phyloP scores from a whole-genome alignment of 1,140 invertebrate genomes.

The Caenorhabditis remanei region DNA sequence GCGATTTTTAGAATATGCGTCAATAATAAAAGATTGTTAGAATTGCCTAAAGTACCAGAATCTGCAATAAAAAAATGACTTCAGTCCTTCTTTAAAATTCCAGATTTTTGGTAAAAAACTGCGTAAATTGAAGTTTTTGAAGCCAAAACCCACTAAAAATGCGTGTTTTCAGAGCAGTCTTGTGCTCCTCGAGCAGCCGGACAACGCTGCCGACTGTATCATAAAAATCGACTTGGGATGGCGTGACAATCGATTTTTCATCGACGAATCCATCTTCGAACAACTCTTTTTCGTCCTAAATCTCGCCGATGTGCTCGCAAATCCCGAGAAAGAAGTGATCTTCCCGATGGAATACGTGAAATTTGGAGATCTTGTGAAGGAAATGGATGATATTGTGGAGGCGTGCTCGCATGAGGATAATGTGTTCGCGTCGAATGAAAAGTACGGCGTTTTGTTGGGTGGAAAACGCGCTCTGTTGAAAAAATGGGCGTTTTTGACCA shows the following conservation, averaged over 20 bases:
- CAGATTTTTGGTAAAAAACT: too few species aligned
- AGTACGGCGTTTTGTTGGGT: neutral
- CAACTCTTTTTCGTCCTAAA: conserved; percentile 27
- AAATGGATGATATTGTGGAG: conserved; percentile 5
- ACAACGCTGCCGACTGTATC: conserved; percentile 34
- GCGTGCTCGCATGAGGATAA: conserved; percentile 8
- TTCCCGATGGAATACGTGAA: neutral
- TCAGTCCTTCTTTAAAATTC: too few species aligned
- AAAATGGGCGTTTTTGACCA: neutral
- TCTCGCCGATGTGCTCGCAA: conserved; percentile 14
- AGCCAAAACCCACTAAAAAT: too few species aligned
- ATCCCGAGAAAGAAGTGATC: neutral
- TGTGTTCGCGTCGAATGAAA: conserved; percentile 41
- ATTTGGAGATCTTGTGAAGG: conserved; percentile 33
- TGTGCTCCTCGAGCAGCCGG: conserved; percentile 19
- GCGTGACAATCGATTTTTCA: conserved; percentile 9
- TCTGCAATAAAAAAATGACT: too few species aligned
- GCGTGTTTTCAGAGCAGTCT: conserved; percentile 14
- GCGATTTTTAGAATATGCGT: too few species aligned
- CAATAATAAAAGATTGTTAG: too few species aligned
- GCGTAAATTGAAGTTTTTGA: too few species aligned
- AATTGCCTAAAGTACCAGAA: too few species aligned
- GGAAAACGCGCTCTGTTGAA: neutral
- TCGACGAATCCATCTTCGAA: conserved; percentile 24
- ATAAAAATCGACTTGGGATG: conserved; percentile 45